Evolutionary conservation across 2,797 vertebrate species (phyloP).

Genomic region (Petrocephalus sullivani): DNA sequence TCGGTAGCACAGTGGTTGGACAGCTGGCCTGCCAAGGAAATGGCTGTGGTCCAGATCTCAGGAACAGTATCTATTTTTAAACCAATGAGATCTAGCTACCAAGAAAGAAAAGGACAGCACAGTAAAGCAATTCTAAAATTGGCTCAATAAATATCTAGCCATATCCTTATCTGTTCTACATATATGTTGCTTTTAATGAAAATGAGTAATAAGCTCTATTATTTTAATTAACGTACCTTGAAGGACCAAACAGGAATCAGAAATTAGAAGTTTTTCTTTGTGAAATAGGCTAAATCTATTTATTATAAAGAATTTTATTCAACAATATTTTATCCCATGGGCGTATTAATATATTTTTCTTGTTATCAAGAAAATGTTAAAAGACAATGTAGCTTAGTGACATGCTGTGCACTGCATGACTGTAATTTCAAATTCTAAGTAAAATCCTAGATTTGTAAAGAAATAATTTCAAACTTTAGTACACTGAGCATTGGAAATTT

Average conservation of each 20-base stretch:
- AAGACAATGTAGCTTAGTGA: background rate
- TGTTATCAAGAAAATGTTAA: background rate
- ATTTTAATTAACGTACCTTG: background rate
- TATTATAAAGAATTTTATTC: background rate
- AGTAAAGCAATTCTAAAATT: background rate
- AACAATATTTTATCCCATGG: background rate
- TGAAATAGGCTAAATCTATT: background rate
- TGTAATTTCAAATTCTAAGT: background rate
- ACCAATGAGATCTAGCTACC: background rate
- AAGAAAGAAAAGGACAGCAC: background rate
- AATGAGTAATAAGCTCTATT: background rate
- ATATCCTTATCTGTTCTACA: background rate
- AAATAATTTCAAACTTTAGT: background rate
- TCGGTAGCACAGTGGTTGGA: background rate
- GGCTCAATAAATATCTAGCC: background rate
- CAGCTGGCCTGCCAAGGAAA: background rate
- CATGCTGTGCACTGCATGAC: background rate
- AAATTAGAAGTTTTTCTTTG: background rate
- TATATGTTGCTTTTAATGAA: background rate
- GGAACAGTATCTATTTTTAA: background rate
- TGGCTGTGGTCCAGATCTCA: background rate
- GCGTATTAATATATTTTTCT: background rate
- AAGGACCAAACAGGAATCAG: background rate
- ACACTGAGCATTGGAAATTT: background rate
- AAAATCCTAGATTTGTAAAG: background rate